Evolutionary conservation across 2,888 invertebrate species (phyloP).

Genomic region (Deroplatys truncata): DNA sequence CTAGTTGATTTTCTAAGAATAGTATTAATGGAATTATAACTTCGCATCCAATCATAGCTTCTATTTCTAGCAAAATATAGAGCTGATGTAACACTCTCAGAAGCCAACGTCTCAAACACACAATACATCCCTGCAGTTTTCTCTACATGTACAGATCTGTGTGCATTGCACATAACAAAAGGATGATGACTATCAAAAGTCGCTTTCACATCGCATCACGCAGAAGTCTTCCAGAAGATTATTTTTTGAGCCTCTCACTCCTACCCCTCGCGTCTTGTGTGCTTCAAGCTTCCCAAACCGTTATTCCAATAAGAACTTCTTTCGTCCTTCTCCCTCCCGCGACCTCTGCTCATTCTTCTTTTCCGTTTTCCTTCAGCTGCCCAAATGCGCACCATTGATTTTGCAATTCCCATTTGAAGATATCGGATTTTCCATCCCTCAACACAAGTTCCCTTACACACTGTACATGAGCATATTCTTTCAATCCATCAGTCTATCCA

Average conservation of each 20-base stretch:
- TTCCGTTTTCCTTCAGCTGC: constrained; percentile 1
- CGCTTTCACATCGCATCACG: constrained; percentile 12
- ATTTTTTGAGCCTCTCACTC: constrained; percentile 8
- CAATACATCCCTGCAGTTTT: too few relatives aligned
- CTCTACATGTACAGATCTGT: not conserved
- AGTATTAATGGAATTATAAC: too few relatives aligned
- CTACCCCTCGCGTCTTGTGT: constrained; percentile 17
- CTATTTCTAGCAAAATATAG: too few relatives aligned
- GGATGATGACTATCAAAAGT: constrained; percentile 22
- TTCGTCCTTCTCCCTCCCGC: constrained; percentile 3
- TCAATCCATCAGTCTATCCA: constrained; percentile 24
- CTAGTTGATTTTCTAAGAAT: too few relatives aligned
- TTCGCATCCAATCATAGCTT: too few relatives aligned
- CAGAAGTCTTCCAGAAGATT: not conserved
- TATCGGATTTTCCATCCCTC: constrained; percentile 29
- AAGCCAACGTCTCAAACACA: too few relatives aligned
- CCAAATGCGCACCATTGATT: constrained; percentile 31
- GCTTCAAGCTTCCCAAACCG: constrained; percentile 2
- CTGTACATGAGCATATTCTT: constrained; percentile 16
- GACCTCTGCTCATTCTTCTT: not conserved
- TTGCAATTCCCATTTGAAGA: constrained; percentile 31
- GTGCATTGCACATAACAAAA: constrained; percentile 27
- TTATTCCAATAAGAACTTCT: constrained; percentile 19
- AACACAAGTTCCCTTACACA: constrained; percentile 7
- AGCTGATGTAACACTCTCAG: too few relatives aligned